Percentiles rank a stretch among this genome's conserved stretches.
phyloP scores from a whole-genome alignment of 64 coral and sea anemone species.

The Actinia equina region DNA sequence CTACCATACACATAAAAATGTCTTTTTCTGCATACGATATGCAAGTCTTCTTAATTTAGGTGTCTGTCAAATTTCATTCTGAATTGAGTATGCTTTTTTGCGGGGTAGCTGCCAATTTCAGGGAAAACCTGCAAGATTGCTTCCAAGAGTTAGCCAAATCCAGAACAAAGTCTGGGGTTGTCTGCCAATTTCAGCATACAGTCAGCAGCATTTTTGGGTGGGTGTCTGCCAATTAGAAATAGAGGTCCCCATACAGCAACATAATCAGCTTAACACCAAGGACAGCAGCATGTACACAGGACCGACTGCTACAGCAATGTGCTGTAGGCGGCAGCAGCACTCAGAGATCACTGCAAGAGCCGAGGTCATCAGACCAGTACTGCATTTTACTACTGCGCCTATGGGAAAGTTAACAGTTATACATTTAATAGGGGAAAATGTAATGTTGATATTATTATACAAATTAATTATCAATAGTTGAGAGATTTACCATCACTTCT shows the following conservation, averaged over 20 bases:
- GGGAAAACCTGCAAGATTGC: not conserved
- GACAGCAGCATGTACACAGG: conserved; percentile 7
- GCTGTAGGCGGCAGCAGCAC: conserved; percentile 8
- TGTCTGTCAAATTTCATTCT: not conserved
- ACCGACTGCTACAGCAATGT: not conserved
- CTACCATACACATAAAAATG: too few relatives aligned
- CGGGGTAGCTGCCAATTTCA: not conserved
- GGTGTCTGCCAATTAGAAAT: not conserved
- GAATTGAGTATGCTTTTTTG: not conserved
- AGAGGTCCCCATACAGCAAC: not conserved
- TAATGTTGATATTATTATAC: not conserved
- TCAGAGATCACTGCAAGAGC: conserved; percentile 19
- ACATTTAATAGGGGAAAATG: conserved; percentile 42
- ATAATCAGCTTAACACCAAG: conserved; percentile 20
- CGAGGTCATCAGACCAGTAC: conserved; percentile 23
- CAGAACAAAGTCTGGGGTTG: not conserved
- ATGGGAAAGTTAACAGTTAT: conserved; percentile 58
- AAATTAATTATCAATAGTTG: not conserved
- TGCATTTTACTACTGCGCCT: conserved; percentile 56
- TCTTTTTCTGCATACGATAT: not conserved
- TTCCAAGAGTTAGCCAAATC: not conserved
- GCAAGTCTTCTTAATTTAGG: not conserved
- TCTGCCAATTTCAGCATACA: conserved; percentile 10
- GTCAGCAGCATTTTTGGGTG: conserved; percentile 9
- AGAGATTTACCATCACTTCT: not conserved